Evolutionary conservation across 2,113 vertebrate genomes (phyloP), one percentile per base, ranked within the genome.

Genomic region (Pontoporia blainvillei): DNA sequence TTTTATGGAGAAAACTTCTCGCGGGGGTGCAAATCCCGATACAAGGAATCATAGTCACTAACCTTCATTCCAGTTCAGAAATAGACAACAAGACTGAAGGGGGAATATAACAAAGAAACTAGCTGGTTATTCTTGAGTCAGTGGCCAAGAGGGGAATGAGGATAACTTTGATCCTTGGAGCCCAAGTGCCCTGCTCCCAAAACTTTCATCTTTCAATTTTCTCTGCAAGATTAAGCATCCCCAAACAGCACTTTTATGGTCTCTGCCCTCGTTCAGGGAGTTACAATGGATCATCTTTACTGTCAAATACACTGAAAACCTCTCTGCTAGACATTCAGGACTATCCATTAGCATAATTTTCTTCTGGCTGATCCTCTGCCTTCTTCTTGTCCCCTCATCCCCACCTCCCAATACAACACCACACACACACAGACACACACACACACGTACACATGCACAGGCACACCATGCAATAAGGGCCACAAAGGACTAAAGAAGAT

Each of bases 221-320:
- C 49, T 78, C 87, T 92, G 93, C 82, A 97, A 96, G 88, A 96
- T 95, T 96, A 95, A 97, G 85, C 96, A 96, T 97, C 86, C 93
- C 94, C 91, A 97, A 97, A 96, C 89, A 97, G 78, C 29, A 82
- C 76, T 83, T 97, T 94, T 96, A 95, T 96, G 91, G 96, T 96
- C 85, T 93, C 91, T 97, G 96, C 66, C 82, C 86, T 94, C 88
- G 90, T 96, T 97, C 87, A 96, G 96, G 96, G 93, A 92, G 94
- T 95, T 96, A 95, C 90, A 97, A 86, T 96, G 97, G 95, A 96
- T 97, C 96, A 96, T 97, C 88, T 97, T 95, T 96, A 96, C 93
- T 97, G 97, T 96, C 95, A 97, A 96, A 92, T 95, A 85, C 95
- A 96, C 93, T 85, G 91, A 94, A 91, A 94, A 95, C 49, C 64